Evolutionary conservation across 1,140 invertebrate genomes (phyloP).

Genomic region (Mylabris phalerata): DNA sequence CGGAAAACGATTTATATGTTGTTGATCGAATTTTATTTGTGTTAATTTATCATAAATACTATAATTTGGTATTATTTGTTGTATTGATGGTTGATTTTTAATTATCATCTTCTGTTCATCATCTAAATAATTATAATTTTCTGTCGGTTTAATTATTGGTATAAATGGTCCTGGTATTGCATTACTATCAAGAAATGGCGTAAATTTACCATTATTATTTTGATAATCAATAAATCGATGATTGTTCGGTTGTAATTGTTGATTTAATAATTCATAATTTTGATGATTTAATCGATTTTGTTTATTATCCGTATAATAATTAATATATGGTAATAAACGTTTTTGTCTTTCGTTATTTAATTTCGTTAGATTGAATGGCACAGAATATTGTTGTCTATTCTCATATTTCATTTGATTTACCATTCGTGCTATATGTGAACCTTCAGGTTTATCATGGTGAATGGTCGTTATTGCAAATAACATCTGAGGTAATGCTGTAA

Average conservation of each 20-base stretch:
- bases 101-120: slow-evolving; percentile 6
- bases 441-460: slow-evolving; percentile 36
- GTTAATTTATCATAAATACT: slow-evolving; percentile 37
- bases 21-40: slow-evolving; percentile 34
- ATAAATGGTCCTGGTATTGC: slow-evolving; percentile 38
- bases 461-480: slow-evolving; percentile 28
- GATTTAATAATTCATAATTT: neutral
- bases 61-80: slow-evolving; percentile 29
- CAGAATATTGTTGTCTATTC: neutral
- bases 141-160: slow-evolving; percentile 9
- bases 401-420: slow-evolving; percentile 15
- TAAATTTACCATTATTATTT: slow-evolving; percentile 20
- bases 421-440: slow-evolving; percentile 21
- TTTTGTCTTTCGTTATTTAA: slow-evolving; percentile 52
- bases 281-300: slow-evolving; percentile 36
- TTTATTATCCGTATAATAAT: slow-evolving; percentile 64
- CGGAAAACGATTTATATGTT: neutral
- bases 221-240: too few relatives aligned
- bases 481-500: too few relatives aligned
- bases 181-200: slow-evolving; percentile 37
- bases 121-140: neutral
- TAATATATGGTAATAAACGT: slow-evolving; percentile 73
- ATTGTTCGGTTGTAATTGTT: neutral
- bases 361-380: slow-evolving; percentile 17
- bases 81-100: neutral